A percentile compares a stretch with the other conserved stretches of the same genome.
Conservation (phyloP, 1,140 invertebrate species). For the Apis dorsata region DNA sequence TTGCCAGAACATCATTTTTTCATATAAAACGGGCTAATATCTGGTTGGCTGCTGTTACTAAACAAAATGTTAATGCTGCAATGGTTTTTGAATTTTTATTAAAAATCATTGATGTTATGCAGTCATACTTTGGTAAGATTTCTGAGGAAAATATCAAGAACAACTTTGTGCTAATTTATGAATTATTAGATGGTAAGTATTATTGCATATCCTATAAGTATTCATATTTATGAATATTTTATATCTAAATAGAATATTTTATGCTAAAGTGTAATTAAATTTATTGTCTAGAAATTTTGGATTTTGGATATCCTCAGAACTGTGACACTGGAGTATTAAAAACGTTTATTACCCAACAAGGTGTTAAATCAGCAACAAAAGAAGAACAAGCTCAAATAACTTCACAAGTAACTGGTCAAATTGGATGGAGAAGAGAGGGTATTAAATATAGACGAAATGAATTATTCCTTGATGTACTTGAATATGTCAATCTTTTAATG, state of each 20-base stretch:
- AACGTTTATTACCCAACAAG: constrained; percentile 99
- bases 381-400: constrained; percentile 99
- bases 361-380: constrained; percentile 98
- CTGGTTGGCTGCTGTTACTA: constrained; percentile 99
- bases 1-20: constrained; percentile 99
- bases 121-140: constrained; percentile 99
- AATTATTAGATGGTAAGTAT: constrained; percentile 94
- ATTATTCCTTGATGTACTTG: constrained; percentile 98
- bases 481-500: constrained; percentile 99
- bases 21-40: constrained; percentile 99
- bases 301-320: constrained; percentile 99
- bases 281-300: constrained; percentile 93
- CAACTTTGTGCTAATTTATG: constrained; percentile 99
- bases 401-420: constrained; percentile 99
- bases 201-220: background rate
- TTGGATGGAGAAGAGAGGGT: constrained; percentile 99
- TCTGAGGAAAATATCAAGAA: constrained; percentile 99
- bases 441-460: constrained; percentile 99
- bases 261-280: background rate
- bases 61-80: constrained; percentile 99
- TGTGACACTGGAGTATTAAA: constrained; percentile 99
- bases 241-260: background rate
- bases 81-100: constrained; percentile 99
- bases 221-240: background rate
- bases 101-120: constrained; percentile 99